Evolutionary conservation across 2,888 invertebrate genomes (phyloP).

Genomic region (Acutogordius australiensis): DNA sequence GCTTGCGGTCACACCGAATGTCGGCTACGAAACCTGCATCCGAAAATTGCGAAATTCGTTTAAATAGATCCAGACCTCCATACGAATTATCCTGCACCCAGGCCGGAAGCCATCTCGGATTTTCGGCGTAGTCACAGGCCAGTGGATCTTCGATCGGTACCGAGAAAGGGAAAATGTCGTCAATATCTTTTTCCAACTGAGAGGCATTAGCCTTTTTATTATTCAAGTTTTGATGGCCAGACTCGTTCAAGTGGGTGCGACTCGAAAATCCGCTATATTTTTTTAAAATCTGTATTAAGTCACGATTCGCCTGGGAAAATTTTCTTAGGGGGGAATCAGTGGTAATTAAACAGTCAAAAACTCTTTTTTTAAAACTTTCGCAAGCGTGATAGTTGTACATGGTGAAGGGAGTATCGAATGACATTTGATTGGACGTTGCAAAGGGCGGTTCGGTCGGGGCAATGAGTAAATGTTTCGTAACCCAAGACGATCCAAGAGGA

Average conservation of each 20-base stretch:
- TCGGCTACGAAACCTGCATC: not conserved
- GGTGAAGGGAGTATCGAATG: not conserved
- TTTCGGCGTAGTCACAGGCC: not conserved
- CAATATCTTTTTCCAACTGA: too few species aligned
- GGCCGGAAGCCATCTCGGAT: not conserved
- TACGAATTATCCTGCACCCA: not conserved
- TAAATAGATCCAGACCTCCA: not conserved
- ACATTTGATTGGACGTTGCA: not conserved
- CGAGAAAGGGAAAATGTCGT: not conserved
- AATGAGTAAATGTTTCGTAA: not conserved
- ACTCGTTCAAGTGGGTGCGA: too few species aligned
- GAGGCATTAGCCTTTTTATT: too few species aligned
- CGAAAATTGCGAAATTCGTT: not conserved
- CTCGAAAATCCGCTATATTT: not conserved
- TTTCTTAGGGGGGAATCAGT: not conserved
- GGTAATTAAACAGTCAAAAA: not conserved
- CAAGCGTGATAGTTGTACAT: not conserved
- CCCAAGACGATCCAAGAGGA: not conserved
- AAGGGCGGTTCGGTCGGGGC: not conserved
- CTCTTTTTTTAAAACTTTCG: not conserved
- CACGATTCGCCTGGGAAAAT: not conserved
- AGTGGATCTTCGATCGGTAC: not conserved
- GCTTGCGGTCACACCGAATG: not conserved
- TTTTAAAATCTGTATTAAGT: not conserved
- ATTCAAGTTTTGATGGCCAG: too few species aligned